Evolutionary conservation across 2,888 invertebrate genomes (phyloP).

Genomic region (Meliscaeva auricollis): DNA sequence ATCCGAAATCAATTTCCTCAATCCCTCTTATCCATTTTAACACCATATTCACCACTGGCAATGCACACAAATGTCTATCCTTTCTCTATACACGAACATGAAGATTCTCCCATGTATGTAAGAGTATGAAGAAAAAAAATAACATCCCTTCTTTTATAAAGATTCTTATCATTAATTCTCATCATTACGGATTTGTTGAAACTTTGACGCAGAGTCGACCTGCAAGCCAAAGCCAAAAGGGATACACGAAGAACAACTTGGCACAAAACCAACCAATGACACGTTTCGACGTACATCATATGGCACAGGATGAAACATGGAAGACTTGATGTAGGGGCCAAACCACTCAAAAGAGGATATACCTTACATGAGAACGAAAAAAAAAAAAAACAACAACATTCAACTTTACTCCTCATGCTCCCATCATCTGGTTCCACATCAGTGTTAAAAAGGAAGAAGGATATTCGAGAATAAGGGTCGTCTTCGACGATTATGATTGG

Average conservation of each 20-base stretch:
- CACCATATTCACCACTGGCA: constrained; percentile 23
- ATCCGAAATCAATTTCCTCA: constrained; percentile 69
- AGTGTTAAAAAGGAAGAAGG: not conserved
- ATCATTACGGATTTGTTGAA: constrained; percentile 72
- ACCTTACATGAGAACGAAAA: constrained; percentile 13
- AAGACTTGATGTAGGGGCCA: not conserved
- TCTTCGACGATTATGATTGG: constrained; percentile 51
- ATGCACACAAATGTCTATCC: not conserved
- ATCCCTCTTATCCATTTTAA: constrained; percentile 62
- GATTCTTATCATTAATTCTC: constrained; percentile 74
- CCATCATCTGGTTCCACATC: not conserved
- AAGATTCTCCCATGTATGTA: no score
- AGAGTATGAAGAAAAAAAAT: not conserved
- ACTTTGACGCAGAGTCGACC: constrained; percentile 52
- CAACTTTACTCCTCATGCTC: constrained; percentile 30
- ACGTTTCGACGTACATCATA: constrained; percentile 55
- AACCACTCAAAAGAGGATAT: constrained; percentile 13
- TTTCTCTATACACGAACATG: not conserved
- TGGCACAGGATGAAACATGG: constrained; percentile 10
- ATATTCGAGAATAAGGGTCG: constrained; percentile 45
- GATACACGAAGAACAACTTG: constrained; percentile 34
- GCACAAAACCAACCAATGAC: constrained; percentile 57
- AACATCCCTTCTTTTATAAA: constrained; percentile 14
- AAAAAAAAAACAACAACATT: not conserved
- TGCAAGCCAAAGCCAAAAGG: constrained; percentile 33